phyloP scores from a whole-genome alignment of 2,888 invertebrate species.

The Iphiclides podalirius region DNA sequence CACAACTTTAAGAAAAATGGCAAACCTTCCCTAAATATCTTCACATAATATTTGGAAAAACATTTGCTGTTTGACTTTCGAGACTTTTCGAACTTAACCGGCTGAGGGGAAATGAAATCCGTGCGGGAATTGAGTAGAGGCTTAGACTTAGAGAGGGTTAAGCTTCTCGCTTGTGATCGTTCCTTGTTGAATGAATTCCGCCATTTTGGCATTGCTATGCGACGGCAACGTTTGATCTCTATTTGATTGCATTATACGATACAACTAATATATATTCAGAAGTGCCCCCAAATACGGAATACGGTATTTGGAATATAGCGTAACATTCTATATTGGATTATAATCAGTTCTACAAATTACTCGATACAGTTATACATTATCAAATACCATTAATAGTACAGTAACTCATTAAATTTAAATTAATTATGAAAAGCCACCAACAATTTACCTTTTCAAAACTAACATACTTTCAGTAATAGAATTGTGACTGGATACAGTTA shows the following conservation, averaged over 20 bases:
- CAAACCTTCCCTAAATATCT: neutral
- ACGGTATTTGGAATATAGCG: too few relatives aligned
- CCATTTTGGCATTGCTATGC: slow-evolving; percentile 11
- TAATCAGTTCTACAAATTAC: too few relatives aligned
- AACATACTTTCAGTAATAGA: too few relatives aligned
- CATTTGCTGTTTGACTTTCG: slow-evolving; percentile 13
- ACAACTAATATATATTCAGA: too few relatives aligned
- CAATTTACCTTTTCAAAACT: too few relatives aligned
- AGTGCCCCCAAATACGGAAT: too few relatives aligned
- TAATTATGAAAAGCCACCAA: too few relatives aligned
- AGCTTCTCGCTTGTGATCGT: slow-evolving; percentile 3
- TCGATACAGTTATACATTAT: too few relatives aligned
- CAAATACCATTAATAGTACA: neutral
- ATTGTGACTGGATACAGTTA: too few relatives aligned
- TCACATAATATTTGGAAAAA: neutral
- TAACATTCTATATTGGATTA: too few relatives aligned
- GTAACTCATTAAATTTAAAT: too few relatives aligned
- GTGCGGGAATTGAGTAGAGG: slow-evolving; percentile 13
- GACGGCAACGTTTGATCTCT: slow-evolving; percentile 4
- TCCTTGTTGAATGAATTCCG: slow-evolving; percentile 13
- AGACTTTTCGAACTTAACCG: slow-evolving; percentile 6
- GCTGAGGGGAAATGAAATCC: slow-evolving; percentile 13
- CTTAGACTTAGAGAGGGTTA: slow-evolving; percentile 6
- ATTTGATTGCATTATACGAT: slow-evolving; percentile 2
- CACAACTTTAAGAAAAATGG: too few relatives aligned